Evolutionary conservation across 2,113 vertebrate genomes (phyloP).

Genomic region (Lepisosteus oculatus): DNA sequence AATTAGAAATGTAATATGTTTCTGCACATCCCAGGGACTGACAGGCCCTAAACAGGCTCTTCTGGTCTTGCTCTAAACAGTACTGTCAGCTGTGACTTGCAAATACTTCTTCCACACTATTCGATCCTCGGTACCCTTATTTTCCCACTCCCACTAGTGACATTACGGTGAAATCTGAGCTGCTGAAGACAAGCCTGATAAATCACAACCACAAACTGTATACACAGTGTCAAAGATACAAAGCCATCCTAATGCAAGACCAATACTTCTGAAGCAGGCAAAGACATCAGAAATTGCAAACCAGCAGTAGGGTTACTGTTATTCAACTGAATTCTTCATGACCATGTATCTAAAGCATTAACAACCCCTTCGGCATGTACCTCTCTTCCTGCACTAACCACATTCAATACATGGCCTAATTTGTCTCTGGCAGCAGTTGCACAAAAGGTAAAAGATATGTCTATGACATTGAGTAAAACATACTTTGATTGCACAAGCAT

Average conservation of each 20-base stretch:
- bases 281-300: not conserved
- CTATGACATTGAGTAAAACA: not conserved
- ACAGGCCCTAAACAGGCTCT: too few species aligned
- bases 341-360: not conserved
- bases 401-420: not conserved
- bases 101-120: too few species aligned
- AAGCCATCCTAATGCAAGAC: too few species aligned
- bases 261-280: not conserved
- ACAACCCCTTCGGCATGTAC: not conserved
- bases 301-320: not conserved
- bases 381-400: not conserved
- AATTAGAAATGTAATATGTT: too few species aligned
- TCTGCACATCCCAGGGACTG: too few species aligned
- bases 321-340: not conserved
- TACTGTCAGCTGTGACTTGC: too few species aligned
- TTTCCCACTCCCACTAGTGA: too few species aligned
- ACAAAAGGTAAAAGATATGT: constrained; percentile 1
- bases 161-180: too few species aligned
- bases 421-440: not conserved
- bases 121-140: too few species aligned
- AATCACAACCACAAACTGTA: not conserved
- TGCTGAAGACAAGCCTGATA: not conserved
- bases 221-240: not conserved
- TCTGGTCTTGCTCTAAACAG: too few species aligned
- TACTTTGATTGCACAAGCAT: not conserved